Evolutionary conservation across 2,888 invertebrate genomes (phyloP), one percentile per base, ranked within the genome.

Genomic region (Lasioglossum figueresi): DNA sequence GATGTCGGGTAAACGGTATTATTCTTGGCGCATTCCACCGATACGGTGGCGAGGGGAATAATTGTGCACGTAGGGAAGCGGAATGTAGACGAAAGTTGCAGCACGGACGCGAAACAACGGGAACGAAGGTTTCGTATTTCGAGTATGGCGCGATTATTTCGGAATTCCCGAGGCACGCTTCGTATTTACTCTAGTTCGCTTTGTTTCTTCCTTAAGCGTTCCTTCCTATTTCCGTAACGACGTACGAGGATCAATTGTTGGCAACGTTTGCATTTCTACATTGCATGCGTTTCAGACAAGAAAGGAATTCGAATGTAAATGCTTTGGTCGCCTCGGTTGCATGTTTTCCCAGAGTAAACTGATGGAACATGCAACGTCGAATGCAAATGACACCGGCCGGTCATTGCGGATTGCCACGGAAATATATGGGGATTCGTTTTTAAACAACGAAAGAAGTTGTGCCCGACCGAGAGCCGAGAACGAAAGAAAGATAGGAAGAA

Each of bases 281-380:
- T 88, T 70, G 90, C 89, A 86, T 83, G 90, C 80, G 87, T 89
- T 84, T 79, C 84, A 70, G 73, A 68, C 84, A 85, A 83, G 84
- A 84, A 88, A 88, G 90, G 88, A 87, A 90, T 90, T 88, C 86
- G 86, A 91, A 90, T 90, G 88, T 90, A 91, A 90, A 90, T 90
- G 88, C 91, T 88, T 87, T 80, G 87, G 87, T 90, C 87, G 90
- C 88, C 85, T 90, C 79, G 90, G 86, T 90, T 91, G 90, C 90
- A 91, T 90, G 90, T 86, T 91, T 90, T 91, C 91, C 88, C 86
- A 88, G 90, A 86, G 91, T 91, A 90, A 90, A 90, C 90, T 90
- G 90, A 90, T 88, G 91, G 88, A 84, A 87, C 90, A 90, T 91
- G 90, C 90, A 90, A 91, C 90, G 90, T 91, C 90, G 91, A 90